Evolutionary conservation across 2,113 vertebrate species (phyloP).

Genomic region (Dipodomys merriami): DNA sequence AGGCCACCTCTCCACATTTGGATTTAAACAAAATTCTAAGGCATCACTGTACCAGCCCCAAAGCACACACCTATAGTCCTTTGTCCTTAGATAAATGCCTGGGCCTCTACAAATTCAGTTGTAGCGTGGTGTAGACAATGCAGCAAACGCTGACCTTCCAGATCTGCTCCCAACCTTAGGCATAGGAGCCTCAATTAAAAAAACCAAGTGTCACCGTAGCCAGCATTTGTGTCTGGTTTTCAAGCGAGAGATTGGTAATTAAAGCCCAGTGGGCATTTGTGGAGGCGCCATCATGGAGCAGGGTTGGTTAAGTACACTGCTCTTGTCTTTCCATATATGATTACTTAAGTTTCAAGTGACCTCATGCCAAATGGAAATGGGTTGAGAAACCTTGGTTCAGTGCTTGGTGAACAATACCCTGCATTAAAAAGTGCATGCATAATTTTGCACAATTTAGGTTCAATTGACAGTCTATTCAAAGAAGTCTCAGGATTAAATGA

Average conservation of each 20-base stretch:
- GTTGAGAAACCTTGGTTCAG: slow-evolving; percentile 88
- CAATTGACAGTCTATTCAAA: slow-evolving; percentile 89
- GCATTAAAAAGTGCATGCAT: slow-evolving; percentile 91
- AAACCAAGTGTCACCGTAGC: slow-evolving; percentile 4
- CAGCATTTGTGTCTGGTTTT: slow-evolving; percentile 62
- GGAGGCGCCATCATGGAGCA: slow-evolving; percentile 43
- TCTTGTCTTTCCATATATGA: slow-evolving; percentile 84
- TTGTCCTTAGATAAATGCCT: slow-evolving; percentile 49
- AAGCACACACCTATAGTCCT: not conserved
- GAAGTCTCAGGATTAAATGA: slow-evolving; percentile 88
- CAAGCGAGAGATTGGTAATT: slow-evolving; percentile 63
- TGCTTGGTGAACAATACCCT: slow-evolving; percentile 87
- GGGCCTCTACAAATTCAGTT: slow-evolving; percentile 42
- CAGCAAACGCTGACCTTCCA: slow-evolving; percentile 52
- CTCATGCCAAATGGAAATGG: slow-evolving; percentile 87
- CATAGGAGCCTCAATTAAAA: slow-evolving; percentile 58
- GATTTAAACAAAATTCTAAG: not conserved
- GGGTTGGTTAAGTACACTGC: slow-evolving; percentile 72
- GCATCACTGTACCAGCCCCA: slow-evolving; percentile 79
- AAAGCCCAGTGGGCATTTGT: slow-evolving; percentile 57
- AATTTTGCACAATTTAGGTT: slow-evolving; percentile 91
- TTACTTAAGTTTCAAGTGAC: slow-evolving; percentile 84
- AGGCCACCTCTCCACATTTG: slow-evolving; percentile 54
- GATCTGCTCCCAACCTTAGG: not conserved
- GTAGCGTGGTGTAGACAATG: slow-evolving; percentile 11